Evolutionary conservation across 1,140 invertebrate genomes (phyloP), one percentile per base, ranked within the genome.

Genomic region (Frieseomelitta varia): DNA sequence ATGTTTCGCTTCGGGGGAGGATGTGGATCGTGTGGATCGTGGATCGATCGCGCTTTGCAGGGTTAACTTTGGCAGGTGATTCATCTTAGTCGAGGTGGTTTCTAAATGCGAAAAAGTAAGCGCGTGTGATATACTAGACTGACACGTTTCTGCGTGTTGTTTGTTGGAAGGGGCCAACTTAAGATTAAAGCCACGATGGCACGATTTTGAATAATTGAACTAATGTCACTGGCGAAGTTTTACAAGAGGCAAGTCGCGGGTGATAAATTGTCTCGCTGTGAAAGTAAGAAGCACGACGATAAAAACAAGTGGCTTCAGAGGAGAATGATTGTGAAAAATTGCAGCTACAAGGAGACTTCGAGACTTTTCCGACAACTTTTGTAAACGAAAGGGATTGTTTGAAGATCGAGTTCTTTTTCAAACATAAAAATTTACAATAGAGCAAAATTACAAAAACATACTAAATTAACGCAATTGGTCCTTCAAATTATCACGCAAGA

Each of bases 41-140:
- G 39, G 47, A 47, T 39, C 12, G 51, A 27, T 73, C 55, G 51
- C 72, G 55, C 19, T 73, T 51, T 56, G 24, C 14, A 15, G 21
- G 73, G 21, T 27, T 56, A 75, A 75, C 27, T 75, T n/a, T 34
- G 30, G 53, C 53, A 56, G 51, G 30, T 30, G 53, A 75, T 75
- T 34, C 34, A 34, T 75, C 34, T 56, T 56, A 56, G 56, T 56
- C 10, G 73, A 56, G 51, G 56, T 6, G 39, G 27, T 34, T 55
- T 27, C 11, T 74, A 75, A 24, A 21, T 34, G 34, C 24, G 15
- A n/a, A 19, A 73, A 73, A 73, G 2, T 19, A 14, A 19, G 39
- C 21, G 17, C 21, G 1, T 4, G 12, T 17, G 10, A 4, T 8
- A 4, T 8, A n/a, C 24, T 14, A 24, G 21, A 47, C 6, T 14